Conservation (phyloP, 2,888 invertebrate genomes). For the Rhopalosiphum nymphaeae region DNA sequence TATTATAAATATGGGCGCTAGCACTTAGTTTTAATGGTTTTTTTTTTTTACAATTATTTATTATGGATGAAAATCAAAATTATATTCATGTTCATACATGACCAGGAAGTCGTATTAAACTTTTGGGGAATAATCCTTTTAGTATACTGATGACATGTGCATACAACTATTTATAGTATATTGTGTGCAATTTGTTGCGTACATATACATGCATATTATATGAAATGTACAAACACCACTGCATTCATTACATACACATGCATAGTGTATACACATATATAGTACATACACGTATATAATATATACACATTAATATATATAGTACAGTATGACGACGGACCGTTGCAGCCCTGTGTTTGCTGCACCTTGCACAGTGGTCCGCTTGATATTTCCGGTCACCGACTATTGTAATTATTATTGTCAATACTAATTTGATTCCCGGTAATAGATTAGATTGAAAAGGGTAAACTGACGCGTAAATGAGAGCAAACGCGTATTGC, state of each 20-base stretch:
- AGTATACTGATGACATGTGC: not conserved
- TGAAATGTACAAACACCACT: not conserved
- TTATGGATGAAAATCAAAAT: not conserved
- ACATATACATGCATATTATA: not conserved
- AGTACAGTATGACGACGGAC: not conserved
- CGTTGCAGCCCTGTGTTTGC: not conserved
- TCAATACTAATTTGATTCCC: conserved; percentile 20
- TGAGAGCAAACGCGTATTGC: not conserved
- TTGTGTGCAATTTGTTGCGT: not conserved
- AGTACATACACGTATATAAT: not conserved
- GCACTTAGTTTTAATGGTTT: not conserved
- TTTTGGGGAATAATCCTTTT: not conserved
- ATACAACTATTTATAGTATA: not conserved
- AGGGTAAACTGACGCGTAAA: not conserved
- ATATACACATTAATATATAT: not conserved
- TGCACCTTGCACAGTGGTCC: not conserved
- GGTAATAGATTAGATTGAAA: conserved; percentile 16
- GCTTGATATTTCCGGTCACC: conserved; percentile 34
- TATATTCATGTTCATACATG: not conserved
- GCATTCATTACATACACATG: not conserved
- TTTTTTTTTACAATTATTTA: not conserved
- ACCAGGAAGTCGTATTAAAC: not conserved
- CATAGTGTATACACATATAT: too few species aligned
- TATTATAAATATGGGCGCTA: not conserved
- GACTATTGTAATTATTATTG: conserved; percentile 8